Percentiles rank a stretch among this genome's conserved stretches.
These are phyloP conservation scores for Drosophila eugracilis DNA, from an alignment of 1,140 invertebrate species.

Conservation along the genomic window DNA sequence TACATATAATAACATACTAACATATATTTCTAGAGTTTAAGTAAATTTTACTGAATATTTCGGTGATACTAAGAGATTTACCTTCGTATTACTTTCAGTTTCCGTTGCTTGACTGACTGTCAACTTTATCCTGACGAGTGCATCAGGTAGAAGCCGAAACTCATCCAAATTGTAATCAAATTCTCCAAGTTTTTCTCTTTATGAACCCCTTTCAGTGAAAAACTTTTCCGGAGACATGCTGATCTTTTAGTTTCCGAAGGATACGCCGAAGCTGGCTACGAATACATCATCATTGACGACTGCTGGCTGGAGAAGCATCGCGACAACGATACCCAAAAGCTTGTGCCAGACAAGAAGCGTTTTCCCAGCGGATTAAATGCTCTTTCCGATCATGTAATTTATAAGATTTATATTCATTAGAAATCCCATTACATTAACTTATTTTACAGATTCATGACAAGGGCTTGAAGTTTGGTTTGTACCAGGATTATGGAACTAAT, in stretches of 20 bases:
- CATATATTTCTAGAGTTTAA: no score
- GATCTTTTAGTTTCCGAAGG: constrained; percentile 92
- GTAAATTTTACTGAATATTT: no score
- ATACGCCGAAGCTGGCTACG: constrained; percentile 92
- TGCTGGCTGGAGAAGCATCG: constrained; percentile 92
- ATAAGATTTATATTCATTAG: background rate
- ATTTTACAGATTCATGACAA: constrained; percentile 89
- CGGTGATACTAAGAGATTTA: no score
- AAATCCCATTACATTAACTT: background rate
- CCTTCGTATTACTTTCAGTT: constrained; percentile 78
- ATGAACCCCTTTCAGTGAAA: constrained; percentile 88
- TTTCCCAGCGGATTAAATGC: constrained; percentile 94
- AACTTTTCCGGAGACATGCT: constrained; percentile 92
- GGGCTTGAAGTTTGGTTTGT: constrained; percentile 95
- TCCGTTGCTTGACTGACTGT: constrained; percentile 97
- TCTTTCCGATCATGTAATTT: constrained; percentile 91
- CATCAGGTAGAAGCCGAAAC: constrained; percentile 89
- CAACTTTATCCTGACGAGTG: constrained; percentile 96
- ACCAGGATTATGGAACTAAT: constrained; percentile 93
- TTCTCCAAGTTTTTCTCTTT: background rate
- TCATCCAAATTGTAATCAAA: background rate
- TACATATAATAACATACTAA: no score
- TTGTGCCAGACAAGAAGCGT: constrained; percentile 90
- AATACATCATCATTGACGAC: constrained; percentile 95
- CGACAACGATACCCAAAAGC: constrained; percentile 87